These are phyloP conservation scores for Temnothorax curvispinosus DNA, from an alignment of 1,140 invertebrate genomes.

Conservation along the genomic window DNA sequence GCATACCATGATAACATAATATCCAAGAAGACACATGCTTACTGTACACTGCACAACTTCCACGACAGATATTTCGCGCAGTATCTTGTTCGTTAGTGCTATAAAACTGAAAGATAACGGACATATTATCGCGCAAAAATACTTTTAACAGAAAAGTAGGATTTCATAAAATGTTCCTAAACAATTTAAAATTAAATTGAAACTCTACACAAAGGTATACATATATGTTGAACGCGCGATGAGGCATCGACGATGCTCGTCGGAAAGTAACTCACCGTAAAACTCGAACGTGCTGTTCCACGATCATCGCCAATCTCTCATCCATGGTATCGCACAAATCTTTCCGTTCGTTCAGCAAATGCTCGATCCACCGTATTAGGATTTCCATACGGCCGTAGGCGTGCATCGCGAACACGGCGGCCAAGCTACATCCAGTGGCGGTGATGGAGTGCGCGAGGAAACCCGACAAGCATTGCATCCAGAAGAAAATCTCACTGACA, in stretches of 20 bases:
- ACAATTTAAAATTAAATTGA: neutral
- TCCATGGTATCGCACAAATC: slow-evolving; percentile 51
- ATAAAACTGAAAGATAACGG: slow-evolving; percentile 62
- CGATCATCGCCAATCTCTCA: slow-evolving; percentile 70
- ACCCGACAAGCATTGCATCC: slow-evolving; percentile 64
- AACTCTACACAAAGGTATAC: neutral
- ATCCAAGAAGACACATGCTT: slow-evolving; percentile 66
- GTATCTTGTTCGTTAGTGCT: slow-evolving; percentile 21
- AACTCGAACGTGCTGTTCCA: slow-evolving; percentile 74
- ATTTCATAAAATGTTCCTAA: neutral
- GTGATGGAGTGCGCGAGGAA: slow-evolving; percentile 68
- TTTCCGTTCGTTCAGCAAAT: slow-evolving; percentile 52
- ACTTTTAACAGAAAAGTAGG: neutral
- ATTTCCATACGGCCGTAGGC: slow-evolving; percentile 76
- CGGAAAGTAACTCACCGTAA: slow-evolving; percentile 57
- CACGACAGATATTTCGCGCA: slow-evolving; percentile 71
- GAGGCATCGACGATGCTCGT: neutral
- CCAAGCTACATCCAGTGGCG: slow-evolving; percentile 68
- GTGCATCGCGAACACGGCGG: slow-evolving; percentile 75
- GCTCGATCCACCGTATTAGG: slow-evolving; percentile 67
- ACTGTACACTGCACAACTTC: slow-evolving; percentile 67
- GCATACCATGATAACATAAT: slow-evolving; percentile 64
- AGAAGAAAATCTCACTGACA: slow-evolving; percentile 68
- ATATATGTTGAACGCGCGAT: too few relatives aligned
- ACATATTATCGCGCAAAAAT: neutral